phyloP scores from a whole-genome alignment of 1,140 invertebrate species.

The Pomacea maculata region DNA sequence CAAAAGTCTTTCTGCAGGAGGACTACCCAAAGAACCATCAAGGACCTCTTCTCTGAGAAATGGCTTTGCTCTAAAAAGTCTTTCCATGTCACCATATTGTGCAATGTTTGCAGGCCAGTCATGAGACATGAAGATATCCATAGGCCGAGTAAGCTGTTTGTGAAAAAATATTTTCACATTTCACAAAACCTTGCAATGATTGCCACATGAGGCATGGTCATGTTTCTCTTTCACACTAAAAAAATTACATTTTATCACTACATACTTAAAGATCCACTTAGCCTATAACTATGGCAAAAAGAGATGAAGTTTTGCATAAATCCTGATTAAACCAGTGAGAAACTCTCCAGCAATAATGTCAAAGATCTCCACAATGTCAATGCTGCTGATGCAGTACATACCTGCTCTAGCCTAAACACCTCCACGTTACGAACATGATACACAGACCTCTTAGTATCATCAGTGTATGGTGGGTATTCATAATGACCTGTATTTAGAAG shows the following conservation, averaged over 20 bases:
- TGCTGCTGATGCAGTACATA: slow-evolving; percentile 43
- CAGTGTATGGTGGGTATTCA: slow-evolving; percentile 87
- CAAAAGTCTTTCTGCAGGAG: slow-evolving; percentile 83
- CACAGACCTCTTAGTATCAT: slow-evolving; percentile 81
- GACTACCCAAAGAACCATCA: slow-evolving; percentile 82
- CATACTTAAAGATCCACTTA: too few species aligned
- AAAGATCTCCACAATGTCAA: too few species aligned
- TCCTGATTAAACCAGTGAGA: too few species aligned
- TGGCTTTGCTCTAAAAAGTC: slow-evolving; percentile 84
- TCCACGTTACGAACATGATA: slow-evolving; percentile 96
- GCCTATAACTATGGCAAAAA: too few species aligned
- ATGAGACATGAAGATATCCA: slow-evolving; percentile 94
- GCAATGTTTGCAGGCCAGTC: slow-evolving; percentile 95
- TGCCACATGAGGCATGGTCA: too few species aligned
- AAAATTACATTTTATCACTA: too few species aligned
- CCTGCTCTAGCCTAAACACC: slow-evolving; percentile 82
- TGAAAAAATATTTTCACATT: slow-evolving; percentile 14
- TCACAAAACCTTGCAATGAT: neutral
- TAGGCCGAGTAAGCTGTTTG: slow-evolving; percentile 65
- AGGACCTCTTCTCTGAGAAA: slow-evolving; percentile 88
- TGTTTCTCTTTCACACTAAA: too few species aligned
- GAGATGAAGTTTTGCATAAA: too few species aligned
- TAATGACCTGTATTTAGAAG: slow-evolving; percentile 74
- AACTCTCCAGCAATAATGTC: too few species aligned
- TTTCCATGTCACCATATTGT: slow-evolving; percentile 80